Percentiles rank a stretch among this genome's conserved stretches.
Conservation (phyloP, 2,888 invertebrate genomes). For the Cerastis rubricosa region DNA sequence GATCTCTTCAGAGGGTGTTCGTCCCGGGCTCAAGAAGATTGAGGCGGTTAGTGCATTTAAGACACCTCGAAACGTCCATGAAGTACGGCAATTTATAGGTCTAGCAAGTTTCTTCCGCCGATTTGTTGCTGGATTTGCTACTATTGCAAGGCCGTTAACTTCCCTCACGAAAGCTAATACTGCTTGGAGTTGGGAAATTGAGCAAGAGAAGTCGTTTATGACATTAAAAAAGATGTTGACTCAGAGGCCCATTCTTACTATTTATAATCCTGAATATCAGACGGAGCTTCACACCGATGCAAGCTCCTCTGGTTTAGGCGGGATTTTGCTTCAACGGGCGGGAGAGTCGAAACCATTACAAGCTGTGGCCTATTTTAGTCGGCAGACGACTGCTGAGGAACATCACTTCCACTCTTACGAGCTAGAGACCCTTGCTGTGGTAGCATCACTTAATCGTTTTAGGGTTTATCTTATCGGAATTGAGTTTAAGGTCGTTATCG, state of each 20-base stretch:
- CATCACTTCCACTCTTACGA: slow-evolving; percentile 7
- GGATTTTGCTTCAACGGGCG: neutral
- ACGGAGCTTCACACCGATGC: neutral
- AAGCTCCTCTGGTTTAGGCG: neutral
- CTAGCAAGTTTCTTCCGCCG: slow-evolving; percentile 3
- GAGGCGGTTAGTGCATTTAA: neutral
- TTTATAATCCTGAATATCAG: too few relatives aligned
- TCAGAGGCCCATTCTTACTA: too few relatives aligned
- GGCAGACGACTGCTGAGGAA: neutral
- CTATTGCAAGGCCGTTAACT: neutral
- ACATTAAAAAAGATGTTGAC: too few relatives aligned
- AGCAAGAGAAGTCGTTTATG: neutral
- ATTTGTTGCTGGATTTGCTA: neutral
- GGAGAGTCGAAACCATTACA: neutral
- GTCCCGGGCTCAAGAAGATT: neutral
- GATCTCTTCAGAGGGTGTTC: neutral
- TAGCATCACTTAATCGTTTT: slow-evolving; percentile 1
- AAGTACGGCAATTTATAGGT: neutral
- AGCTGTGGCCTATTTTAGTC: neutral
- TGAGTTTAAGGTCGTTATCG: neutral
- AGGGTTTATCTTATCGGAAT: neutral
- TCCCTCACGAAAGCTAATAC: neutral
- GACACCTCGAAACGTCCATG: neutral
- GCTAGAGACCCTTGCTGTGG: neutral
- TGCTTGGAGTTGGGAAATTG: neutral